Evolutionary conservation across 2,797 vertebrate species (phyloP).

Genomic region (Rhynchotus rufescens): DNA sequence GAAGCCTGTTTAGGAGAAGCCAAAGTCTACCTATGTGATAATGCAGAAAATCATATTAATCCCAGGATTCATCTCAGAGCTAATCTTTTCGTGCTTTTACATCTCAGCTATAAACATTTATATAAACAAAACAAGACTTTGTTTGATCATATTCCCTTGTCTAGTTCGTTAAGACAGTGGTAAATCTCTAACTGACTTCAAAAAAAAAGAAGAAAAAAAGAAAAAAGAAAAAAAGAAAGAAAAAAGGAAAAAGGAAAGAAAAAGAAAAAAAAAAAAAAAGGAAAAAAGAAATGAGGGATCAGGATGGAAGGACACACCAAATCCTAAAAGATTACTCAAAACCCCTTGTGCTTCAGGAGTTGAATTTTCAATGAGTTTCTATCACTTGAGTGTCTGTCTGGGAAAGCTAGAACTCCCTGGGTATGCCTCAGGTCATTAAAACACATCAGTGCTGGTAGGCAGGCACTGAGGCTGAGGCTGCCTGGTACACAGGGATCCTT

Average conservation of each 20-base stretch:
- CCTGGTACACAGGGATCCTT: background rate
- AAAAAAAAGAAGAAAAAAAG: no score
- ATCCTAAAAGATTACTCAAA: slow-evolving; percentile 39
- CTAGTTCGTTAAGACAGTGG: background rate
- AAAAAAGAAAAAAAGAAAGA: no score
- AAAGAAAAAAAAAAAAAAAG: no score
- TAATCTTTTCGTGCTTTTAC: background rate
- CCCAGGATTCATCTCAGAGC: background rate
- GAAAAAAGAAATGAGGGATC: background rate
- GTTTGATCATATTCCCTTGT: background rate
- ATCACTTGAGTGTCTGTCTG: background rate
- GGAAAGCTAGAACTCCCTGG: background rate
- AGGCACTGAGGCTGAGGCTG: background rate
- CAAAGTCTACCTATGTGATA: background rate
- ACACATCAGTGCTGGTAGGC: background rate
- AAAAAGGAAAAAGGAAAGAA: no score
- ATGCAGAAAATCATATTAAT: background rate
- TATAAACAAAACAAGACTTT: background rate
- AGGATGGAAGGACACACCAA: background rate
- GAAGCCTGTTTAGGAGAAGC: background rate
- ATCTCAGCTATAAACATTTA: background rate
- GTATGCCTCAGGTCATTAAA: background rate
- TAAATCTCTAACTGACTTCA: background rate
- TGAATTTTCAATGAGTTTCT: background rate
- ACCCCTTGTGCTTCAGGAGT: background rate